Evolutionary conservation across 1,140 invertebrate genomes (phyloP), one percentile per base, ranked within the genome.

Genomic region (Drosophila azteca): DNA sequence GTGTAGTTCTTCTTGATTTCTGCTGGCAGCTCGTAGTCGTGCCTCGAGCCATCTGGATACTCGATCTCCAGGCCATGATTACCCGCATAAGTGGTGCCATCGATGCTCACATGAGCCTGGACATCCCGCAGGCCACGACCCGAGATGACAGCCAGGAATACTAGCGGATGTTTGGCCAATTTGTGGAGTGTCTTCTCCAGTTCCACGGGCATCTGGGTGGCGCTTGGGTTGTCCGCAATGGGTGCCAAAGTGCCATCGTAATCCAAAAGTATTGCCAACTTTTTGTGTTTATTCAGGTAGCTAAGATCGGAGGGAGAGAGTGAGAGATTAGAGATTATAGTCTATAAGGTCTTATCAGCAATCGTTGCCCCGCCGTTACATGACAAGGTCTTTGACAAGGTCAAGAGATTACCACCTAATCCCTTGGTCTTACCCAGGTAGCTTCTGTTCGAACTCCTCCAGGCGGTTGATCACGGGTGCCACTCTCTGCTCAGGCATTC

Each of bases 241-340:
- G 97, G 96, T 0, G 97, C 96, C 65, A 98, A 91, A 0, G 97
- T 98, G 20, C 97, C 97, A 90, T 98, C 97, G 90, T 97, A 98
- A 91, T 98, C 97, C 61, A 98, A 91, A 0, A 98, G 92, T 0
- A 98, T 92, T 0, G 96, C 96, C 67, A 97, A 91, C 89, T 96
- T 97, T 65, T 95, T 94, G n/a, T 95, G 94, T 58, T 95, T 94
- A 55, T 95, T 96, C 61, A 97, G 95, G 84, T 97, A 97, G 85
- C 96, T 96, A 80, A 64, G 84, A 45, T 64, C 13, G 6, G 8
- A 35, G 1, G 2, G 26, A 64, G 50, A 29, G 11, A 8, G 39
- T 13, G n/a, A 24, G 26, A 11, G n/a, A 49, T 26, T 15, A 53
- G 11, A 26, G 24, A 26, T 4, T 22, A 13, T 11, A 61, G 9